Evolutionary conservation across 2,797 vertebrate genomes (phyloP), one percentile per base, ranked within the genome.

Genomic region (Acipenser ruthenus): DNA sequence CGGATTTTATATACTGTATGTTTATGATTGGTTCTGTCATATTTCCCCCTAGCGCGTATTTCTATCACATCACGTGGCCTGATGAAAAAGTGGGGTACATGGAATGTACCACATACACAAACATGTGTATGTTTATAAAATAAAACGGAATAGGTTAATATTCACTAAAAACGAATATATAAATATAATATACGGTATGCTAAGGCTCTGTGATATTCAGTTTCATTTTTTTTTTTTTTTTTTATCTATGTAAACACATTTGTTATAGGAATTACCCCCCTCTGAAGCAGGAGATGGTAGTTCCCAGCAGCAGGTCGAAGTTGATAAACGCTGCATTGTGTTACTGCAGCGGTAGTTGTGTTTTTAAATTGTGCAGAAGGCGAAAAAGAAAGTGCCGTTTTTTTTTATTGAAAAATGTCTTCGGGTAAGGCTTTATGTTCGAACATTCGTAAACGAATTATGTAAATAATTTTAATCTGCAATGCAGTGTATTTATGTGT

Each of bases 391-490:
- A 37, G 23, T 37, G 23, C 23, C 4, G 23, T 77, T 73, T 70
- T 11, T 23, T 60, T 48, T 52, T 51, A 66, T 64, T 6, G 49
- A 69, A 75, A 12, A 50, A 91, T 91, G 90, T 82, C 90, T 73
- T 89, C 90, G 66, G 89, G 90, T 91, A 73, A 84, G 78, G 68
- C 6, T 1, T 0, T 0, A 0, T 18, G 1, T 50, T 0, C 10
- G 2, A n/a, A 0, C 1, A 2, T 23, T 0, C 12, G 7, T 0
- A 12, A 1, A 0, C 0, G 0, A 1, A 3, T n/a, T 8, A n/a
- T n/a, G 18, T 71, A 76, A 74, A 11, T 68, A 58, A 59, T 49
- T 68, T 62, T 47, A 2, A 70, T 72, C 74, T 72, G 68, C 49
- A 7, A 49, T 15, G 65, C 72, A 5, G 10, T 7, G 47, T 6